Percentiles rank a stretch among this genome's conserved stretches.
These are phyloP conservation scores for Andinoacara biseriatus DNA, from an alignment of 2,113 vertebrate species.

Conservation along the genomic window DNA sequence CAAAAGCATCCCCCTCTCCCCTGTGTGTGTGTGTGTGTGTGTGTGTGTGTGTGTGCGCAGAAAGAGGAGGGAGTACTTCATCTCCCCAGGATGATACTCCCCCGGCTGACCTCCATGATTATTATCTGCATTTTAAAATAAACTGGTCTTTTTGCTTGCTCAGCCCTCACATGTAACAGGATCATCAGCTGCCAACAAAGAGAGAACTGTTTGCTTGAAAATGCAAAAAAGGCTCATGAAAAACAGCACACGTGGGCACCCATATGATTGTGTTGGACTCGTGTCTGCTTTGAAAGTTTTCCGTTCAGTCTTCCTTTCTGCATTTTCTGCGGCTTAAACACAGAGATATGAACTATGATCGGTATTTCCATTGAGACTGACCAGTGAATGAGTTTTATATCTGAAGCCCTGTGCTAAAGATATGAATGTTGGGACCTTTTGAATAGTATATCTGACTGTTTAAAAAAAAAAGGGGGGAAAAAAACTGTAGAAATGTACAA, in stretches of 20 bases:
- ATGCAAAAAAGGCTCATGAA: constrained; percentile 9
- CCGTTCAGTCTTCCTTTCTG: constrained; percentile 16
- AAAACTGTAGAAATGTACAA: not conserved
- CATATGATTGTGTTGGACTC: constrained; percentile 2
- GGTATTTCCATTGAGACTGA: not conserved
- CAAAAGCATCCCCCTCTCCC: constrained; percentile 19
- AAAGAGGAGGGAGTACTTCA: constrained; percentile 16
- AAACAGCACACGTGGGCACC: not conserved
- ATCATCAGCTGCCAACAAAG: constrained; percentile 19
- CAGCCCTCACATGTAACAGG: constrained; percentile 34
- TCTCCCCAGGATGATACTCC: constrained; percentile 47
- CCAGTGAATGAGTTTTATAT: not conserved
- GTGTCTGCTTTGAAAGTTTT: not conserved
- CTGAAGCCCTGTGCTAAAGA: not conserved
- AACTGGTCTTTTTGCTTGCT: constrained; percentile 22
- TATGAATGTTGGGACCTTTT: not conserved
- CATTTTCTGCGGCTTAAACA: not conserved
- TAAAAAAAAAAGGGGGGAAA: too few species aligned
- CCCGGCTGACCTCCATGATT: constrained; percentile 44
- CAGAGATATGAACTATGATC: not conserved
- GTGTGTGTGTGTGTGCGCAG: not conserved
- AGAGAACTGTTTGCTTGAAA: not conserved
- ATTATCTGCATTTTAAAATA: constrained; percentile 47
- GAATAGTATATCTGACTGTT: not conserved
- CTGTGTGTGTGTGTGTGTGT: not conserved